Percentiles rank a stretch among this genome's conserved stretches.
These are phyloP conservation scores for Himalopsyche japonica DNA, from an alignment of 2,888 invertebrate species.

Conservation along the genomic window DNA sequence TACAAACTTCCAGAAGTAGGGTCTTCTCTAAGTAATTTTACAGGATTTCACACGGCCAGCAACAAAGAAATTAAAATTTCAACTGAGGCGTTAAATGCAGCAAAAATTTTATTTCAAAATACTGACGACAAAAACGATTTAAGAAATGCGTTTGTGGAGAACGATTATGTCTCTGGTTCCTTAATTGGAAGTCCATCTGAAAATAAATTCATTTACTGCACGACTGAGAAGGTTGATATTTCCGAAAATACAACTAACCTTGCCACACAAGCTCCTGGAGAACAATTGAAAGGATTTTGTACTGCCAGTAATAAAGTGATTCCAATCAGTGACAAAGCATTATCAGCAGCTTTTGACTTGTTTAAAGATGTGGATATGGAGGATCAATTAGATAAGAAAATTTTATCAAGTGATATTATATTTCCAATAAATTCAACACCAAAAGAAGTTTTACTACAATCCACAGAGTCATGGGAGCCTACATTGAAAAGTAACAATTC, in stretches of 20 bases:
- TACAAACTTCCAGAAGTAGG: background rate
- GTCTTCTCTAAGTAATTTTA: background rate
- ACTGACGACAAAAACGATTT: background rate
- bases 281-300: background rate
- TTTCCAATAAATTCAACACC: background rate
- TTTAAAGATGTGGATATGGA: background rate
- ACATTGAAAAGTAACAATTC: background rate
- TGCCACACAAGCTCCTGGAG: background rate
- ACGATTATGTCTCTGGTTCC: background rate
- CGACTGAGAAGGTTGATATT: background rate
- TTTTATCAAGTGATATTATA: background rate
- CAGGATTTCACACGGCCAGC: constrained; percentile 47
- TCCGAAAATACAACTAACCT: background rate
- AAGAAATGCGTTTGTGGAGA: background rate
- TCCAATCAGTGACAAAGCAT: background rate
- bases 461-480: background rate
- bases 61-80: constrained; percentile 50
- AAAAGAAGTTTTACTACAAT: background rate
- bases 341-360: background rate
- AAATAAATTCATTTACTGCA: background rate
- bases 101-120: constrained; percentile 45
- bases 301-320: background rate
- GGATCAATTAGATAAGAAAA: background rate
- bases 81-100: constrained; percentile 44
- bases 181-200: background rate